A percentile compares a stretch with the other conserved stretches of the same genome.
Conservation (phyloP, 2,113 vertebrate species). For the Hirundichthys speculiger region DNA sequence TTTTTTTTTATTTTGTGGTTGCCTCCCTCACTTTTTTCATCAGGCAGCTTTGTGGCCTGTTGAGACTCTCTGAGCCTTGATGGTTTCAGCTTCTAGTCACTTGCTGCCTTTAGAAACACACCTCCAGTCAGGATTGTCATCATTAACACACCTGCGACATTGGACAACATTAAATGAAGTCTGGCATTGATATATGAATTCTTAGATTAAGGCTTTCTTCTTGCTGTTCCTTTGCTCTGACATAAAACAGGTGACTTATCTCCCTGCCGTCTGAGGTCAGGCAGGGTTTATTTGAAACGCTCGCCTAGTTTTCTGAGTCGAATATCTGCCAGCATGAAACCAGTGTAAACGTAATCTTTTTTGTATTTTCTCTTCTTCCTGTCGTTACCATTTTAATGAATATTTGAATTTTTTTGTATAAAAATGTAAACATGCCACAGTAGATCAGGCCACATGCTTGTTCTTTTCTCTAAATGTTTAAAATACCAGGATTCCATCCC, state of each 20-base stretch:
- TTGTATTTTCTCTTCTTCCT: background rate
- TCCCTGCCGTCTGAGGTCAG: constrained; percentile 32
- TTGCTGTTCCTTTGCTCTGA: constrained; percentile 3
- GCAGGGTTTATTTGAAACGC: constrained; percentile 27
- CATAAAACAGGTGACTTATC: background rate
- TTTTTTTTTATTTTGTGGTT: no score
- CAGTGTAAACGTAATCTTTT: background rate
- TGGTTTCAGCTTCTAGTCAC: no score
- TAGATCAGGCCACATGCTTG: background rate
- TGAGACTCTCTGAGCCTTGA: no score
- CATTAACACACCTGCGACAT: no score
- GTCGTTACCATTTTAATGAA: no score
- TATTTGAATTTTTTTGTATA: background rate
- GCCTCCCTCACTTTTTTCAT: no score
- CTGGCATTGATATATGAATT: no score
- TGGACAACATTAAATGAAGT: no score
- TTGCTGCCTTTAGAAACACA: no score
- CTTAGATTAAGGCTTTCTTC: no score
- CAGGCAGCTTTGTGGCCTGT: no score
- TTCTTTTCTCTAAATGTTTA: constrained; percentile 23
- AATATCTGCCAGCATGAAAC: constrained; percentile 23
- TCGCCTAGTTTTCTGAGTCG: background rate
- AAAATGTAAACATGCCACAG: constrained; percentile 13
- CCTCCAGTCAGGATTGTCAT: no score
- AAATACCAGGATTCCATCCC: constrained; percentile 12